Percentiles rank a stretch among this genome's conserved stretches.
phyloP scores from a whole-genome alignment of 2,797 vertebrate genomes.

The Halcyon smyrnensis region DNA sequence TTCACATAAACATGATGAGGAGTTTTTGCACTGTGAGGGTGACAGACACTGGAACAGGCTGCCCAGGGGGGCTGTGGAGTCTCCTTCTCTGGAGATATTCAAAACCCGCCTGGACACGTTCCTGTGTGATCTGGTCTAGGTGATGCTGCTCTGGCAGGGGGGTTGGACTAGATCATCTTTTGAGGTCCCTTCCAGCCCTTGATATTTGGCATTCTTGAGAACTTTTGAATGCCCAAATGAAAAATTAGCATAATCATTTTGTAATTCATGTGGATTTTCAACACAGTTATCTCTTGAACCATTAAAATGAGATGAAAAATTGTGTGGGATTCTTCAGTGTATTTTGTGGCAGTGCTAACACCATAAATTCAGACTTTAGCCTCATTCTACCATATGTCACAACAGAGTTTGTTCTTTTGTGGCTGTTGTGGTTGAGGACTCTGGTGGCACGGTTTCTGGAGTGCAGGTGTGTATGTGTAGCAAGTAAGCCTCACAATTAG shows the following conservation, averaged over 20 bases:
- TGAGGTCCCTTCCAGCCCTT: too few relatives aligned
- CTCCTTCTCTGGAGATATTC: too few relatives aligned
- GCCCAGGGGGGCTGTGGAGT: too few relatives aligned
- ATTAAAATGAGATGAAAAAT: slow-evolving; percentile 15
- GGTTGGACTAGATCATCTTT: too few relatives aligned
- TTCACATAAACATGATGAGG: too few relatives aligned
- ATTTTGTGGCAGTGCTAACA: neutral
- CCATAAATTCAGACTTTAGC: neutral
- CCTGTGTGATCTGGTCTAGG: too few relatives aligned
- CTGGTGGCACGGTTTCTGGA: neutral
- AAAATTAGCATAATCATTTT: neutral
- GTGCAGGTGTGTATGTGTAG: slow-evolving; percentile 9
- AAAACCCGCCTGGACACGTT: too few relatives aligned
- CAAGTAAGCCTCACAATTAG: neutral
- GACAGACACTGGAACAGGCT: too few relatives aligned
- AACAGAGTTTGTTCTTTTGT: neutral
- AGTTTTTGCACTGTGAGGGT: too few relatives aligned
- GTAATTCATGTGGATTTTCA: neutral
- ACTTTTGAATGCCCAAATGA: neutral
- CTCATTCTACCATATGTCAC: neutral
- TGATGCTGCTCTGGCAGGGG: too few relatives aligned
- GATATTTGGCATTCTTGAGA: neutral
- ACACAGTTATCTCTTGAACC: neutral
- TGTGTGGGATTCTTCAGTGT: neutral
- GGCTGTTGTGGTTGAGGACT: neutral